Base-by-base conservation (phyloP, 1,140 invertebrate genomes). In the Brachionus rubens region DNA sequence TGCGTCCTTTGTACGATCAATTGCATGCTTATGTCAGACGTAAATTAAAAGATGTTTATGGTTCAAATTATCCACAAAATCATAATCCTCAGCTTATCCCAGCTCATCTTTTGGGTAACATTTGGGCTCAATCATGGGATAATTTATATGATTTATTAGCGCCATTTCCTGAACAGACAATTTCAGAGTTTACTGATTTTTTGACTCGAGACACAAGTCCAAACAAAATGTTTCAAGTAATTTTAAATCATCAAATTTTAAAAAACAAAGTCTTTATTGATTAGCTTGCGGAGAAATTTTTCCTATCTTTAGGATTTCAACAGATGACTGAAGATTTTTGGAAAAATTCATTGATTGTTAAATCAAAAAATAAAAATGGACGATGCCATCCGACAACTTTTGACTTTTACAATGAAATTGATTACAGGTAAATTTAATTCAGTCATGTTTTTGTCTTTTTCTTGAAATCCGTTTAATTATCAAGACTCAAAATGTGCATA, bases 101-200 rank as follows among this genome's bases (percentile, higher is more conserved):
- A 0, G 93, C 92, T 16, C 93, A 97, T 88, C 83, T 97, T 59
- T 40, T 19, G 43, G 91, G 92, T 36, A 94, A 96, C 80, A 92
- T 96, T 90, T 96, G 93, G 92, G 91, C 91, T 0, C 92, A 96
- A 84, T 87, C 87, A 0, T 96, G 93, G 93, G 85, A 83, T n/a
- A 90, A 91, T 79, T 88, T 95, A 28, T 89, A 92, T 54, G 90
- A 93, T 52, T 86, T 91, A 12, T 88, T 89, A 0, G 86, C 88
- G 9, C 93, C 93, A 0, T 94, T 89, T 83, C 90, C 90, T 0
- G 88, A 89, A 7, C 90, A 90, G 78, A 85, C 88, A 16, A 85
- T 89, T 41, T 85, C 91, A 0, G 90, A 94, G 82, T 88, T 91
- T 10, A 90, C 89, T 0, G 83, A 86, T 16, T 86, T 88, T 54